Evolutionary conservation across 2,888 invertebrate genomes (phyloP), one percentile per base, ranked within the genome.

Genomic region (Andrena hattorfiana): DNA sequence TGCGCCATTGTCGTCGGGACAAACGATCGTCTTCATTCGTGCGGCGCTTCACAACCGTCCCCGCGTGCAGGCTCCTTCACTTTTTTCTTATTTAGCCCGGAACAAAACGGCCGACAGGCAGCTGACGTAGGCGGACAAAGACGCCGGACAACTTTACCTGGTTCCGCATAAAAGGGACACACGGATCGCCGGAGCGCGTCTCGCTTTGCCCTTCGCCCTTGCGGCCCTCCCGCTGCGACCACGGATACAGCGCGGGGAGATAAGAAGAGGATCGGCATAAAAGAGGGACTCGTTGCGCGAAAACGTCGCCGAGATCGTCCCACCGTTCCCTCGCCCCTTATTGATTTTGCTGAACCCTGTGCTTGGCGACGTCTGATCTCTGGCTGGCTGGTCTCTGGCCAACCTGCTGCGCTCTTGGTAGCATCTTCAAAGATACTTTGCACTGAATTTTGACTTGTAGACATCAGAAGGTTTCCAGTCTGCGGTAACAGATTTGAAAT

Each of bases 81-180:
- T 87, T 87, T 87, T 87, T 87, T 87, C 83, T 87, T 87, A 87
- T 85, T 87, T 87, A 87, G 78, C 71, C 66, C 68, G 79, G 83
- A 70, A 83, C 81, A 86, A 87, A 42, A 85, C 83, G 85, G 77
- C 60, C 76, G 78, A 77, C 77, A 80, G 89, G 87, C 86, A 87
- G 85, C 86, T 89, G 88, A 89, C 80, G 85, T 85, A 81, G 83
- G 81, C 80, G 85, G 84, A 89, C 88, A 88, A 89, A 89, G 89
- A 80, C 83, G 80, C 78, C 84, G 87, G 79, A 71, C 84, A 82
- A 84, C 84, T 87, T 87, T 80, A 76, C 79, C 56, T 68, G 82
- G 81, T 81, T 77, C 68, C 80, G 74, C 81, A 86, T 87, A 86
- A 87, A 87, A 85, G 87, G 84, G 83, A 83, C 75, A 84, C 85